phyloP scores from a whole-genome alignment of 2,888 invertebrate genomes.

The Syrista parreyssii region DNA sequence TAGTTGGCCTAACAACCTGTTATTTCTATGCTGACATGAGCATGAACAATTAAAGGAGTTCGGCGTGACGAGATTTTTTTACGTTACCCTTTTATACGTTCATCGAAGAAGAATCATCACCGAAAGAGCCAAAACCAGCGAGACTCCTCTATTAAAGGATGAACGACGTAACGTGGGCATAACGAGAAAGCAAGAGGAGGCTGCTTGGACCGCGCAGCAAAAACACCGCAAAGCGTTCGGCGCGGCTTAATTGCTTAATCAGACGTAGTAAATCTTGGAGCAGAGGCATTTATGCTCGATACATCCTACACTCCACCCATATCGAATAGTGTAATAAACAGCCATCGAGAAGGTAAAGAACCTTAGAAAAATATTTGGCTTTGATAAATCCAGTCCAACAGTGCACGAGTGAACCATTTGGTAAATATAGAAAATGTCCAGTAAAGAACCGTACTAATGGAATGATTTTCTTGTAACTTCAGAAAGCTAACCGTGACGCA shows the following conservation, averaged over 20 bases:
- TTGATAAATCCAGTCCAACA: background rate
- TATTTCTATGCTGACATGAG: slow-evolving; percentile 44
- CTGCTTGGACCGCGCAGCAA: slow-evolving; percentile 31
- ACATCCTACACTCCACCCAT: slow-evolving; percentile 4
- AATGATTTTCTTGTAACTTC: background rate
- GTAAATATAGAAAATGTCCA: background rate
- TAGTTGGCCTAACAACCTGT: slow-evolving; percentile 52
- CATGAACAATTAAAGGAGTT: slow-evolving; percentile 43
- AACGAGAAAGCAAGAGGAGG: slow-evolving; percentile 42
- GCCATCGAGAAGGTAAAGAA: background rate
- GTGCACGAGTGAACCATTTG: background rate
- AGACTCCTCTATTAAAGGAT: slow-evolving; percentile 19
- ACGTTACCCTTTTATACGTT: slow-evolving; percentile 24
- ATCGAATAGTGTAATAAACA: background rate
- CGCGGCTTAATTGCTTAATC: slow-evolving; percentile 62
- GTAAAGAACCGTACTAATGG: background rate
- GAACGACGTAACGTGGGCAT: slow-evolving; percentile 27
- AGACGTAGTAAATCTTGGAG: slow-evolving; percentile 62
- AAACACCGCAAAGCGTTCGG: slow-evolving; percentile 43
- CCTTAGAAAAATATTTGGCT: background rate
- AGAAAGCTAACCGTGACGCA: background rate
- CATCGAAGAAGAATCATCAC: background rate
- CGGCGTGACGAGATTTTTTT: slow-evolving; percentile 46
- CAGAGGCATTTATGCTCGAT: slow-evolving; percentile 52
- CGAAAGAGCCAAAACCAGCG: background rate